Base-by-base conservation (phyloP, 2,797 vertebrate genomes). In the Aphelocoma californica region DNA sequence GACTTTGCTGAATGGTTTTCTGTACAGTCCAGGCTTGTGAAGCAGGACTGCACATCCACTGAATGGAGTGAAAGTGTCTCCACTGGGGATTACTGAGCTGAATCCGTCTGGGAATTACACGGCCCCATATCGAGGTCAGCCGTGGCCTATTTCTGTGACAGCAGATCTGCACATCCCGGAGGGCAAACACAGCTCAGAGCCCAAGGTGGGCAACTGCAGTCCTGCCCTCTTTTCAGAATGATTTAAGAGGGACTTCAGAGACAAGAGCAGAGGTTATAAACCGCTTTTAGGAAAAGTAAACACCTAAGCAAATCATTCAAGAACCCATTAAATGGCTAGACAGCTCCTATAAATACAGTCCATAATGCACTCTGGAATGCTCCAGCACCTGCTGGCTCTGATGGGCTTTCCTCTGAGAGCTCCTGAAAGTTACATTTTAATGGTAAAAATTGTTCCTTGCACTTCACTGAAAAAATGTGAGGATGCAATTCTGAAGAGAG, bases 251-350 rank as follows among this genome's bases (percentile, higher is more conserved):
- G 77, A 91, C 91, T 71, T 91, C 50, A 87, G 90, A 85, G 84
- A 64, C 4, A 58, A 84, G 82, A 95, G 92, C 72, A 87, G 92
- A 69, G 64, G 64, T 93, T 96, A 90, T 88, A 87, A 95, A 95
- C 81, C 90, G 78, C 81, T 81, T 93, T 93, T 96, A 96, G 92
- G 65, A 94, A 95, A 90, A 94, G 88, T 90, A 95, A 90, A 86
- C 88, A 90, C 85, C 81, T 71, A 92, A 96, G 79, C 74, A 95
- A 71, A 96, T 96, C 93, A 93, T 92, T 94, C 86, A 93, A 72
- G 83, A 86, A 65, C 64, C 87, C 82, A 94, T 92, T 90, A 94
- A 93, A 50, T 72, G 69, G 81, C 87, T 69, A 81, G 93, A 86
- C 54, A 94, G 69, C 62, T 93, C 72, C 95, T 81, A 85, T 75